A percentile compares a stretch with the other conserved stretches of the same genome.
Conservation (phyloP, 2,113 vertebrate species). For the Pundamilia nyererei region DNA sequence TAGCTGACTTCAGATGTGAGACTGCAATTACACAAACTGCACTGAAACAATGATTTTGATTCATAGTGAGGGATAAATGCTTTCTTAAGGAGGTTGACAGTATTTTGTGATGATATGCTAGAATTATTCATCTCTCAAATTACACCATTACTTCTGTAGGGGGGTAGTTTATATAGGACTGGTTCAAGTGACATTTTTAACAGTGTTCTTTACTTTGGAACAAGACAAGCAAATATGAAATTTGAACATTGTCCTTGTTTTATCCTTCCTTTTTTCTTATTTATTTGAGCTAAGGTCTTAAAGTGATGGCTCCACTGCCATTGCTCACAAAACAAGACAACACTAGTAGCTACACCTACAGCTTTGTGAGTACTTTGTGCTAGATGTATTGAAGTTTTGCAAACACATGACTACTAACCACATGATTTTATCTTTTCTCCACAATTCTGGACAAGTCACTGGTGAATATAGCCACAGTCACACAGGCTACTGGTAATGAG, state of each 20-base stretch:
- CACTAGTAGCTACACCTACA: background rate
- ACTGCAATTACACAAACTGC: background rate
- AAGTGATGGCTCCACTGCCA: background rate
- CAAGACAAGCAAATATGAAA: background rate
- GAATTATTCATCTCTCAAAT: background rate
- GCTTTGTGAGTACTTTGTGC: background rate
- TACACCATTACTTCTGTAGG: background rate
- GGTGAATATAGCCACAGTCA: background rate
- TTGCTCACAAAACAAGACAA: background rate
- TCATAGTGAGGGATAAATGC: background rate
- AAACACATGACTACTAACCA: background rate
- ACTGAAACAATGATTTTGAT: background rate
- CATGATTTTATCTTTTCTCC: background rate
- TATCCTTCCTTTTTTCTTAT: background rate
- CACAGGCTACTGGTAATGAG: background rate
- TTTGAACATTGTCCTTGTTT: background rate
- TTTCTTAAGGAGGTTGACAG: background rate
- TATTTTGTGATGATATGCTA: background rate
- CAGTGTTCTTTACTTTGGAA: background rate
- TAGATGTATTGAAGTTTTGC: background rate
- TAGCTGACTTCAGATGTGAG: conserved; percentile 1
- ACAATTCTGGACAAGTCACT: background rate
- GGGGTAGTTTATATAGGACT: background rate
- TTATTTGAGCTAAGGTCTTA: background rate
- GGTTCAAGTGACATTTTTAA: background rate